Percentiles rank a stretch among this genome's conserved stretches.
Evolutionary conservation across 1,140 invertebrate species (phyloP).

Genomic region (Grapholita molesta): DNA sequence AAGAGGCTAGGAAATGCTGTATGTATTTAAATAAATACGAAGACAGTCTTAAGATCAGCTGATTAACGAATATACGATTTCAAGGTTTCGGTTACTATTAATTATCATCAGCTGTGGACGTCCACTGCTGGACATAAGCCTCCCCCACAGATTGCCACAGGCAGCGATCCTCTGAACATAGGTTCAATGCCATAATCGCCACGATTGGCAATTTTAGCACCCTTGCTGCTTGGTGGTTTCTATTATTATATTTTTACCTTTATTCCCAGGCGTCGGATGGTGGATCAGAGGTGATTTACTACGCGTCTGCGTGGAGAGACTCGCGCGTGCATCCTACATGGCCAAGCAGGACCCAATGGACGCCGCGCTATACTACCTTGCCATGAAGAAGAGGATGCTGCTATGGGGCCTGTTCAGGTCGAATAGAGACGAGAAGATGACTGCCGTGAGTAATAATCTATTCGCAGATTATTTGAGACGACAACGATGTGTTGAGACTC

Average conservation of each 20-base stretch:
- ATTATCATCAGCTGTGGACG: no score
- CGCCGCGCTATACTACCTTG: constrained; percentile 97
- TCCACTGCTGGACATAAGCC: no score
- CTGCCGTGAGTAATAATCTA: constrained; percentile 64
- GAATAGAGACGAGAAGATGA: constrained; percentile 94
- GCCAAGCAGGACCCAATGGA: constrained; percentile 96
- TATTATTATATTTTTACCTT: no score
- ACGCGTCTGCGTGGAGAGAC: constrained; percentile 92
- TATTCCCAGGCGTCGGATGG: constrained; percentile 91
- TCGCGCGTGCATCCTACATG: constrained; percentile 95
- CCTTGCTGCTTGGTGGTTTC: no score
- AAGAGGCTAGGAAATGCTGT: not conserved
- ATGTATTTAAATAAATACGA: not conserved
- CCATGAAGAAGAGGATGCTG: constrained; percentile 98
- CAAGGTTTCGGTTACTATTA: no score
- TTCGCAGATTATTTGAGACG: no score
- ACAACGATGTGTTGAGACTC: no score
- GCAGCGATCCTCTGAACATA: no score
- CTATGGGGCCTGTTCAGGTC: constrained; percentile 97
- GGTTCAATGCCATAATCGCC: no score
- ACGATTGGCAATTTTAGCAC: no score
- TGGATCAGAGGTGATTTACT: constrained; percentile 95
- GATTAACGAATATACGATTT: not conserved
- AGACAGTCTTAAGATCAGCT: not conserved
- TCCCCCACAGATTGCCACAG: no score